Conservation (phyloP, 2,888 invertebrate genomes). For the Troides aeacus region DNA sequence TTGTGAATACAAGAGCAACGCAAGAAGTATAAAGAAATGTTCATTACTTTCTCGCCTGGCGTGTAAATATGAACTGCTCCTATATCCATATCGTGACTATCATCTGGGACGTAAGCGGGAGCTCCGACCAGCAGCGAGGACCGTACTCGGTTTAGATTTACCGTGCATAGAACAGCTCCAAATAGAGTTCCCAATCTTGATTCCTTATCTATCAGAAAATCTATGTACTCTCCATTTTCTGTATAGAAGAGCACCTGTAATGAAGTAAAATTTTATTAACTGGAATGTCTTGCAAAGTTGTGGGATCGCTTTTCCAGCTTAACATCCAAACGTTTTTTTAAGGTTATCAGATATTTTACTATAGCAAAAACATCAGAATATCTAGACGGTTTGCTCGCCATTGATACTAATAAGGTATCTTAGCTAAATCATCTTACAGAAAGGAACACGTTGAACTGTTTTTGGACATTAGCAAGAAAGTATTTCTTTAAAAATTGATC, state of each 20-base stretch:
- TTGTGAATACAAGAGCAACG: background rate
- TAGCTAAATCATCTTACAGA: too few relatives aligned
- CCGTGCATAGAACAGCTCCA: constrained; percentile 75
- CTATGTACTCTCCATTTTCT: constrained; percentile 1
- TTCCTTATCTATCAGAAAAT: constrained; percentile 13
- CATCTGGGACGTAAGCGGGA: constrained; percentile 57
- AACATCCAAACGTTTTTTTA: too few relatives aligned
- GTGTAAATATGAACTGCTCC: constrained; percentile 80
- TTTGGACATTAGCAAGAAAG: too few relatives aligned
- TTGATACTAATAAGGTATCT: too few relatives aligned
- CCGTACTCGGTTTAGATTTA: constrained; percentile 58
- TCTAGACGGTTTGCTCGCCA: too few relatives aligned
- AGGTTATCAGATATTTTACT: too few relatives aligned
- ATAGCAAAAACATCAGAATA: too few relatives aligned
- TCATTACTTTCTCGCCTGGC: constrained; percentile 20
- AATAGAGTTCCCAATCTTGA: constrained; percentile 78
- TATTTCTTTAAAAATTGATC: too few relatives aligned
- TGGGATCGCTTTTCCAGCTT: too few relatives aligned
- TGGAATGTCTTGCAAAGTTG: too few relatives aligned
- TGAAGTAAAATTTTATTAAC: background rate
- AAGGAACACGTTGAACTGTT: too few relatives aligned
- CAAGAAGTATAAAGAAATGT: background rate
- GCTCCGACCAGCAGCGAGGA: constrained; percentile 82
- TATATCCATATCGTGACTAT: constrained; percentile 50
- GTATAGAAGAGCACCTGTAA: constrained; percentile 25